Conservation (phyloP, 2,113 vertebrate genomes). For the Callaeas wilsoni region DNA sequence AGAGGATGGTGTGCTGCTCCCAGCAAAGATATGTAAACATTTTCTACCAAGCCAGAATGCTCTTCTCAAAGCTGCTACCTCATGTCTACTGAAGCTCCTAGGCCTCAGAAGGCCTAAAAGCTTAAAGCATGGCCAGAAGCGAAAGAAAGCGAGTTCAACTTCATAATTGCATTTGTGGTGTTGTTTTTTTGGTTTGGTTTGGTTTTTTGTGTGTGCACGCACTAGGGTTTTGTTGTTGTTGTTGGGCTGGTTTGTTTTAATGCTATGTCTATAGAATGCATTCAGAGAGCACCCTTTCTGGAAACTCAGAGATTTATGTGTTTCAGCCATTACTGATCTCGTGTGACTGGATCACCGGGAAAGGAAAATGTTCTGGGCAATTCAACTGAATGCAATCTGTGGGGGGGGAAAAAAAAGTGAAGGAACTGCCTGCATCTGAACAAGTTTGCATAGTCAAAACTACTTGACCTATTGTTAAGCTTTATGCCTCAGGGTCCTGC, state of each 20-base stretch:
- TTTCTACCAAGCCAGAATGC: neutral
- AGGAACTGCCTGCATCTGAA: neutral
- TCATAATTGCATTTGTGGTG: neutral
- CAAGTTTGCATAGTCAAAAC: neutral
- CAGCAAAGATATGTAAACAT: neutral
- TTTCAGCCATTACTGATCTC: neutral
- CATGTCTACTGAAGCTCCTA: neutral
- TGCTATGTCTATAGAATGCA: neutral
- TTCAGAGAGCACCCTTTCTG: neutral
- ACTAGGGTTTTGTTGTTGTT: neutral
- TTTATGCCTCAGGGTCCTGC: neutral
- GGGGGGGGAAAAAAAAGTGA: no score
- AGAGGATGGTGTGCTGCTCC: neutral
- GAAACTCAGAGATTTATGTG: neutral
- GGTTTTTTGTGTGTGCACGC: neutral
- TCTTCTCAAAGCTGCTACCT: neutral
- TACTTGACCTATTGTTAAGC: neutral
- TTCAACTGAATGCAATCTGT: neutral
- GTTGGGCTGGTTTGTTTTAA: neutral
- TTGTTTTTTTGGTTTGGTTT: accelerated
- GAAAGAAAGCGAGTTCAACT: neutral
- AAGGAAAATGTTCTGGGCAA: neutral
- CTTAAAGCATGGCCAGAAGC: accelerated
- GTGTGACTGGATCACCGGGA: neutral
- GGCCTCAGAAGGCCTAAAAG: neutral